These are phyloP conservation scores for Monopterus albus DNA, from an alignment of 2,113 vertebrate species.

Conservation along the genomic window DNA sequence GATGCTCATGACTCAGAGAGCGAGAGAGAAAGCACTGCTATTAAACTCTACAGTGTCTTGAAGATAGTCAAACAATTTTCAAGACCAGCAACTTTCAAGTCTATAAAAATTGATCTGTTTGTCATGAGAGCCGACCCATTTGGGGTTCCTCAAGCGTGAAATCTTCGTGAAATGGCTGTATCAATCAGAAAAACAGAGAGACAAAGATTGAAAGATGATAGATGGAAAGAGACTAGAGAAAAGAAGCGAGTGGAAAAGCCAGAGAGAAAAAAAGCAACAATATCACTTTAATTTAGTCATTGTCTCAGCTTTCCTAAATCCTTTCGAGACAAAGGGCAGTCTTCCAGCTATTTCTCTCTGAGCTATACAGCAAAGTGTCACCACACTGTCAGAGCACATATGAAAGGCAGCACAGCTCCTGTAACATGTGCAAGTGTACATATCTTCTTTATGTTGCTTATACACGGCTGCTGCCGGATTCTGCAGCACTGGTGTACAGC, in stretches of 20 bases:
- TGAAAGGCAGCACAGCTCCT: conserved; percentile 41
- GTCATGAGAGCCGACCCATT: conserved; percentile 82
- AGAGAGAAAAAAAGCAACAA: conserved; percentile 24
- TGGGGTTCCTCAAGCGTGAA: conserved; percentile 81
- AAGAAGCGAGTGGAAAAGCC: conserved; percentile 23
- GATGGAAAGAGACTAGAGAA: conserved; percentile 51
- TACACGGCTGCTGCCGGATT: conserved; percentile 3
- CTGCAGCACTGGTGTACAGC: neutral
- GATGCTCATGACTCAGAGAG: conserved; percentile 11
- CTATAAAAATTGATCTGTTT: conserved; percentile 88
- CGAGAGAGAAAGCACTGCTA: neutral
- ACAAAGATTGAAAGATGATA: conserved; percentile 75
- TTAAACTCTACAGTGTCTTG: conserved; percentile 60
- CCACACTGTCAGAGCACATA: conserved; percentile 36
- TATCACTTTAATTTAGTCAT: conserved; percentile 77
- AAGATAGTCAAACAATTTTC: conserved; percentile 84
- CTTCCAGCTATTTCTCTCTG: neutral
- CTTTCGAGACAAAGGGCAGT: conserved; percentile 35
- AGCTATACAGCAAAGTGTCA: conserved; percentile 5
- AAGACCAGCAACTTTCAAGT: conserved; percentile 85
- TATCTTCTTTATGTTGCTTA: conserved; percentile 44
- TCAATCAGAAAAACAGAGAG: conserved; percentile 81
- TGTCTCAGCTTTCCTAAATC: conserved; percentile 66
- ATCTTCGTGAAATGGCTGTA: conserved; percentile 84
- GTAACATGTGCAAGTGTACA: conserved; percentile 28